A percentile compares a stretch with the other conserved stretches of the same genome.
phyloP scores from a whole-genome alignment of 2,113 vertebrate species.

The Meleagris gallopavo region DNA sequence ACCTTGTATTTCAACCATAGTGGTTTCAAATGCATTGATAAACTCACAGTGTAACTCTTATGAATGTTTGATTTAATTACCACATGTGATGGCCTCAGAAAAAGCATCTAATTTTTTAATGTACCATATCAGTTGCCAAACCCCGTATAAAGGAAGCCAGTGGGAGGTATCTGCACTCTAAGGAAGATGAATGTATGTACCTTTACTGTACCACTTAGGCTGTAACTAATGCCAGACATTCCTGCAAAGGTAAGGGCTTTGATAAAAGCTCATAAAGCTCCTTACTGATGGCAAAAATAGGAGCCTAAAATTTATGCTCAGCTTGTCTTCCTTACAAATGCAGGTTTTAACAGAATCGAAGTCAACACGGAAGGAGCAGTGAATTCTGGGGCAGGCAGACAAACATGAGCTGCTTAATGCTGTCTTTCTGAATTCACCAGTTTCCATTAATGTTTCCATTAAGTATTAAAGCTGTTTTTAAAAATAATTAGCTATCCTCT shows the following conservation, averaged over 20 bases:
- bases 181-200: neutral
- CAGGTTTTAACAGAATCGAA: neutral
- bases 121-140: neutral
- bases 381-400: neutral
- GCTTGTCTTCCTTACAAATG: neutral
- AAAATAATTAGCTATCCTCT: neutral
- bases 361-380: neutral
- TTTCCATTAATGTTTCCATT: neutral
- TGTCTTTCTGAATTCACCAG: neutral
- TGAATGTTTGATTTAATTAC: neutral
- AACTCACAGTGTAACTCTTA: neutral
- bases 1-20: neutral
- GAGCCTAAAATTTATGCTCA: neutral
- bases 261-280: neutral
- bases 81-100: neutral
- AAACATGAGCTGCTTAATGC: neutral
- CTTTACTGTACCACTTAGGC: neutral
- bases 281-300: neutral
- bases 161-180: neutral
- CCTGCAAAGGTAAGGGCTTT: neutral
- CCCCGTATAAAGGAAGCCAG: neutral
- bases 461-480: neutral
- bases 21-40: neutral
- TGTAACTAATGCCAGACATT: neutral
- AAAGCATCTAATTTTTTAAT: constrained; percentile 1